phyloP scores from a whole-genome alignment of 2,113 vertebrate genomes.

The Trochalopteron elliotii region DNA sequence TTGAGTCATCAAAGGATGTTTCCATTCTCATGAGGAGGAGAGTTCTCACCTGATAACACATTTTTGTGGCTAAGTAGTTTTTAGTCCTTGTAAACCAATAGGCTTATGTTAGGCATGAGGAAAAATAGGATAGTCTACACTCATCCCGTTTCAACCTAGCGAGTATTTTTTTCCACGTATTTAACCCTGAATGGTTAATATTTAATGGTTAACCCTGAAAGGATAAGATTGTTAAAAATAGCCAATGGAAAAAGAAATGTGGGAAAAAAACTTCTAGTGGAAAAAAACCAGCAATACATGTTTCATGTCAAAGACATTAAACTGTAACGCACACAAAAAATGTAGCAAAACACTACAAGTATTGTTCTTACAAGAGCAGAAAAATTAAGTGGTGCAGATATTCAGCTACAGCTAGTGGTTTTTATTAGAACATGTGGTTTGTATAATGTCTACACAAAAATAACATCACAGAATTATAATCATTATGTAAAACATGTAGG shows the following conservation, averaged over 20 bases:
- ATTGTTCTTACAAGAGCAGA: slow-evolving; percentile 10
- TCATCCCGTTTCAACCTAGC: neutral
- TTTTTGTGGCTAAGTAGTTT: neutral
- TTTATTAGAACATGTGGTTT: slow-evolving; percentile 32
- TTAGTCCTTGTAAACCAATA: neutral
- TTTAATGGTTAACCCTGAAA: neutral
- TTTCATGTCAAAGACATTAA: neutral
- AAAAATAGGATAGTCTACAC: neutral
- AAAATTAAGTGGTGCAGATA: neutral
- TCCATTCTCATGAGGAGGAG: neutral
- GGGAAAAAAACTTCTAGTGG: neutral
- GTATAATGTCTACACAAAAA: slow-evolving; percentile 12
- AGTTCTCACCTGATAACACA: neutral
- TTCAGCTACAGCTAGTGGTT: neutral
- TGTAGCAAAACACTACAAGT: neutral
- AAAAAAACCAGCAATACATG: neutral
- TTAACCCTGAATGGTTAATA: neutral
- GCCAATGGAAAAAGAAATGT: neutral
- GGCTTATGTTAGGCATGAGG: neutral
- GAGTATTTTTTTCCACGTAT: accelerated
- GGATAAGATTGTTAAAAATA: neutral
- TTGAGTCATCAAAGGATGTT: neutral
- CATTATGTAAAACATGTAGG: slow-evolving; percentile 34
- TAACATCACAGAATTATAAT: slow-evolving; percentile 42
- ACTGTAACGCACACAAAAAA: neutral